A percentile compares a stretch with the other conserved stretches of the same genome.
These are phyloP conservation scores for Dinomys branickii DNA, from an alignment of 2,113 vertebrate genomes.

Conservation along the genomic window DNA sequence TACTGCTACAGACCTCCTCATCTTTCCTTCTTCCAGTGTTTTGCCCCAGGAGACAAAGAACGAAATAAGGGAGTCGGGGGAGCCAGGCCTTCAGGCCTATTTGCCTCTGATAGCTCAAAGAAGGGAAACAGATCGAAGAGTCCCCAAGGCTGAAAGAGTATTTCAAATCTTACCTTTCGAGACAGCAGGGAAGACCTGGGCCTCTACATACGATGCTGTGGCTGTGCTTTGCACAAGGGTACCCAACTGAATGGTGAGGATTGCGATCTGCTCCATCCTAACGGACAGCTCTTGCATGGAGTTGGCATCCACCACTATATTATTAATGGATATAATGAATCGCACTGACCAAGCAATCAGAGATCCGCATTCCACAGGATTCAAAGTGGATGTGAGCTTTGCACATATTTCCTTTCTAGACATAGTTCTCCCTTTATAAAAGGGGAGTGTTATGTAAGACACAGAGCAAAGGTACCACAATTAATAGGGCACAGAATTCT, in stretches of 20 bases:
- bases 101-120: background rate
- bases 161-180: background rate
- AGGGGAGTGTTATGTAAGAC: background rate
- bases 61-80: background rate
- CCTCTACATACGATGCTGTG: background rate
- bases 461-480: background rate
- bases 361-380: background rate
- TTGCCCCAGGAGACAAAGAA: background rate
- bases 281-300: background rate
- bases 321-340: background rate
- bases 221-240: background rate
- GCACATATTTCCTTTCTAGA: background rate
- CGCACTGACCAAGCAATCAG: background rate
- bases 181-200: accelerated
- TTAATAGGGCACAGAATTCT: background rate
- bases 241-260: background rate
- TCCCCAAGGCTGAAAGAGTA: background rate
- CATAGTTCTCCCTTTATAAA: background rate
- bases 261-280: background rate
- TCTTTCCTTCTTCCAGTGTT: background rate
- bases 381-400: background rate
- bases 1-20: accelerated
- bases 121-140: background rate
- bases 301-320: background rate
- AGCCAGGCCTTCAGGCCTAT: background rate